A percentile compares a stretch with the other conserved stretches of the same genome.
These are phyloP conservation scores for Platycheirus albimanus DNA, from an alignment of 2,888 invertebrate species.

Conservation along the genomic window DNA sequence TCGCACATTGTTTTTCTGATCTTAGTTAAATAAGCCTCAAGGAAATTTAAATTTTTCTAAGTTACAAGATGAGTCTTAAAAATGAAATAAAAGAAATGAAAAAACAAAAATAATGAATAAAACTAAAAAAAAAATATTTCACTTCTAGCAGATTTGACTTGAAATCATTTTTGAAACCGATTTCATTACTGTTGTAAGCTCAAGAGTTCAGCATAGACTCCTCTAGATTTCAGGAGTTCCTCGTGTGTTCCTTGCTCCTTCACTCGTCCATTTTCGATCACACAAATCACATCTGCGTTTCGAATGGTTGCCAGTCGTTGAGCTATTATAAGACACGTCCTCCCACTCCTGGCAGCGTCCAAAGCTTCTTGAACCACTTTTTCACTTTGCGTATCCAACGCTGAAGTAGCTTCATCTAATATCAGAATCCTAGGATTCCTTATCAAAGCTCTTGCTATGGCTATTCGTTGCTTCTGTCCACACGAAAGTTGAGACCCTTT, in stretches of 20 bases:
- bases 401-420: slow-evolving; percentile 91
- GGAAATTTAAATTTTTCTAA: too few species aligned
- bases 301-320: slow-evolving; percentile 93
- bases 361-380: slow-evolving; percentile 92
- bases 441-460: slow-evolving; percentile 90
- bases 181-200: slow-evolving; percentile 85
- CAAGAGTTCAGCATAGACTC: slow-evolving; percentile 87
- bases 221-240: slow-evolving; percentile 87
- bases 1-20: too few species aligned
- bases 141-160: too few species aligned
- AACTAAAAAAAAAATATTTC: too few species aligned
- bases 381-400: slow-evolving; percentile 90
- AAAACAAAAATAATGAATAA: too few species aligned
- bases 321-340: slow-evolving; percentile 94
- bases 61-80: too few species aligned
- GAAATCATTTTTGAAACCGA: too few species aligned
- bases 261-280: slow-evolving; percentile 89
- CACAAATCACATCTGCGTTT: slow-evolving; percentile 92
- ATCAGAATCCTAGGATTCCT: slow-evolving; percentile 88
- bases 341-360: slow-evolving; percentile 90
- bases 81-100: too few species aligned
- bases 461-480: slow-evolving; percentile 94
- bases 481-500: slow-evolving; percentile 91
- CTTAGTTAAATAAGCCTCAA: too few species aligned
- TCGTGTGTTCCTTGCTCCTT: slow-evolving; percentile 91